phyloP scores from a whole-genome alignment of 2,113 vertebrate species.

The Urocolius indicus region DNA sequence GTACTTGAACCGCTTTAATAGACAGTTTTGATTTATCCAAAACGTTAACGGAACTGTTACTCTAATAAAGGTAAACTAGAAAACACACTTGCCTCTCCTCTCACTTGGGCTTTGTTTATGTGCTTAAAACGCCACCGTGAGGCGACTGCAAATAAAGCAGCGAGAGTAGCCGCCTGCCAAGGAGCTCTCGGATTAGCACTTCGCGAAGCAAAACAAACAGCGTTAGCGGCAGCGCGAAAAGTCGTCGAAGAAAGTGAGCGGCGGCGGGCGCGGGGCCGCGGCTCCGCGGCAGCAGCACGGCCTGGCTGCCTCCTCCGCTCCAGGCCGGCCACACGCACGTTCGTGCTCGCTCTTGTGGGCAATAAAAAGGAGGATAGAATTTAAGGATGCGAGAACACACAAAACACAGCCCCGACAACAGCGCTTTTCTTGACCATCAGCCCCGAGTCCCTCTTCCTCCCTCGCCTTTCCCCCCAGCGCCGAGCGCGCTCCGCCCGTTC shows the following conservation, averaged over 20 bases:
- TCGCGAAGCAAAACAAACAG: background rate
- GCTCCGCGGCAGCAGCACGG: background rate
- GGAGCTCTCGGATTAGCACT: constrained; percentile 46
- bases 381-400: background rate
- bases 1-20: constrained; percentile 7
- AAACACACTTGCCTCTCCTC: background rate
- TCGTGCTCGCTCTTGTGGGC: background rate
- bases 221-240: background rate
- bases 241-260: background rate
- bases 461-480: background rate
- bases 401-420: rapidly evolving
- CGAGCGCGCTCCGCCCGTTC: background rate
- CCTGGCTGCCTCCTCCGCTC: background rate
- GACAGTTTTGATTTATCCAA: constrained; percentile 31
- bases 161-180: background rate
- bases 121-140: constrained; percentile 82
- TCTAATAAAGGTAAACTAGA: constrained; percentile 26
- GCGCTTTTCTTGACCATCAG: background rate
- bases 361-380: background rate
- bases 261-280: background rate
- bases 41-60: constrained; percentile 55
- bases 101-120: constrained; percentile 55
- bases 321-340: background rate
- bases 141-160: constrained; percentile 61
- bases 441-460: background rate